These are phyloP conservation scores for Ranitomeya variabilis DNA, from an alignment of 2,113 vertebrate species.

Conservation along the genomic window DNA sequence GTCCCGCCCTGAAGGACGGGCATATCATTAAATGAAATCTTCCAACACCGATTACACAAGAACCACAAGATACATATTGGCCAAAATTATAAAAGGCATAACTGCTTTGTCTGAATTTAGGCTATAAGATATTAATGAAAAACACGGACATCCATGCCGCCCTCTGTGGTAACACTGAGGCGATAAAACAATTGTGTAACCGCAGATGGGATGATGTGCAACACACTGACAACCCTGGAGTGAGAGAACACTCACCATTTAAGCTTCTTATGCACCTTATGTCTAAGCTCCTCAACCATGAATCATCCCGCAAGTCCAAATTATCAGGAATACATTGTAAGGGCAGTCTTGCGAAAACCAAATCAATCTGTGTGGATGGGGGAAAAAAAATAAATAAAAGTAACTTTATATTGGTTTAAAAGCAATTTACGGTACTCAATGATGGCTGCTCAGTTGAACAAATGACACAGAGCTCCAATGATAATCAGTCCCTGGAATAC, in stretches of 20 bases:
- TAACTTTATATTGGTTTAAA: background rate
- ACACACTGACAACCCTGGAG: background rate
- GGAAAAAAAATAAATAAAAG: slow-evolving; percentile 1
- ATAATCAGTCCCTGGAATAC: no score
- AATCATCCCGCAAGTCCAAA: slow-evolving; percentile 91
- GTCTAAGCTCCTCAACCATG: slow-evolving; percentile 87
- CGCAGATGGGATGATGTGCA: background rate
- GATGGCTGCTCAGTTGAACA: background rate
- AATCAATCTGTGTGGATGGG: slow-evolving; percentile 82
- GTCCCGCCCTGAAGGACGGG: no score
- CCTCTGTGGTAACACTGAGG: no score
- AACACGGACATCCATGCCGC: no score
- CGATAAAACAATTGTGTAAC: no score
- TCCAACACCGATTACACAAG: no score
- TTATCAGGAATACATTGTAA: slow-evolving; percentile 90
- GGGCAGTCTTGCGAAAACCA: slow-evolving; percentile 92
- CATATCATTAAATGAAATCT: no score
- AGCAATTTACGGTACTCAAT: background rate
- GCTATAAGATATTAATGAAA: no score
- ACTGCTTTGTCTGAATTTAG: no score
- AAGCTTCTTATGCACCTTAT: slow-evolving; percentile 96
- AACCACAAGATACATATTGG: no score
- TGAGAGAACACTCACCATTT: slow-evolving; percentile 80
- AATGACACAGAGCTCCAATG: no score
- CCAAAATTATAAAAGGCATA: no score